Percentiles rank a stretch among this genome's conserved stretches.
These are phyloP conservation scores for Sipha maydis DNA, from an alignment of 2,888 invertebrate genomes.

Conservation along the genomic window DNA sequence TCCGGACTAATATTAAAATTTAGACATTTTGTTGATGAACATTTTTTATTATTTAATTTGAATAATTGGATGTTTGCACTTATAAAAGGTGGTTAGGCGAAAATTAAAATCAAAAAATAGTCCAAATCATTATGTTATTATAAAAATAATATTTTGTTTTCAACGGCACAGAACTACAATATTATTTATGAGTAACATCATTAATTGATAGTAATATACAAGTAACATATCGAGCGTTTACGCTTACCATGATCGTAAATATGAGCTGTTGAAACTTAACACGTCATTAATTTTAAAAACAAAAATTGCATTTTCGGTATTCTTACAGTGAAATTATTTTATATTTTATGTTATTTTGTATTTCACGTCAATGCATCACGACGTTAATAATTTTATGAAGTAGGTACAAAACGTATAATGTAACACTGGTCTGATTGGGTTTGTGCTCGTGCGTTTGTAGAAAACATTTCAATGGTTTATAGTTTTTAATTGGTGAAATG, in stretches of 20 bases:
- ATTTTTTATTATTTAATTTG: no score
- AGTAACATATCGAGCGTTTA: neutral
- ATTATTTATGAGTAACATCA: neutral
- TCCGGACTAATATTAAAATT: no score
- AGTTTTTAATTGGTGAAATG: conserved; percentile 43
- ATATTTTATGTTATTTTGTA: neutral
- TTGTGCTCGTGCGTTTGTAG: neutral
- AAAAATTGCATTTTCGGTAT: neutral
- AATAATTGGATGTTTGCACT: no score
- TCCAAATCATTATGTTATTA: no score
- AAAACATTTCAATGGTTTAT: conserved; percentile 30
- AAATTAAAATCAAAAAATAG: no score
- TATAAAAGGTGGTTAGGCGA: no score
- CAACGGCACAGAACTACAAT: neutral
- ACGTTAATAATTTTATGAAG: conserved; percentile 13
- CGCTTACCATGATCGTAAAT: neutral
- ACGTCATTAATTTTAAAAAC: neutral
- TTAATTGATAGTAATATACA: no score
- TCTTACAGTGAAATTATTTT: neutral
- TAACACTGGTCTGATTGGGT: conserved; percentile 2
- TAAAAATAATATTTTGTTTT: neutral
- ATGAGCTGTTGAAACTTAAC: neutral
- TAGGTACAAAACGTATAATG: neutral
- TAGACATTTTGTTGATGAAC: no score
- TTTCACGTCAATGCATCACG: conserved; percentile 3